A percentile compares a stretch with the other conserved stretches of the same genome.
Evolutionary conservation across 2,797 vertebrate genomes (phyloP).

Genomic region (Malurus splendens): DNA sequence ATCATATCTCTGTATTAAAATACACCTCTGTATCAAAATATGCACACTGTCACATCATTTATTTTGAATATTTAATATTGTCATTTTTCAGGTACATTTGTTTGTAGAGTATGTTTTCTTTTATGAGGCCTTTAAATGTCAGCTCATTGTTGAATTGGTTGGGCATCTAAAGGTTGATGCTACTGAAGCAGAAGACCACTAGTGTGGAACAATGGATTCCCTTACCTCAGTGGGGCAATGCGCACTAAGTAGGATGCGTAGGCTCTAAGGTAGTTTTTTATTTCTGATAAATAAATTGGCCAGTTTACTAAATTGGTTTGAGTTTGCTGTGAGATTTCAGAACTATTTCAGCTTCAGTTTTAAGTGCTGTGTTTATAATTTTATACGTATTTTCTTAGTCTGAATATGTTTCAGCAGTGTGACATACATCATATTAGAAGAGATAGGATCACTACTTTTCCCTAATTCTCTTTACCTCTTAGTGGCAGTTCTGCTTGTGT

Average conservation of each 20-base stretch:
- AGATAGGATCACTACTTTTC: background rate
- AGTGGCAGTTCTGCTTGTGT: background rate
- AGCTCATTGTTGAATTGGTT: constrained; percentile 17
- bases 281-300: background rate
- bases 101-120: background rate
- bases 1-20: background rate
- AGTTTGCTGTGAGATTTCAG: background rate
- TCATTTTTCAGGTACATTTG: background rate
- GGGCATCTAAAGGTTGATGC: background rate
- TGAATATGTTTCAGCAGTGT: background rate
- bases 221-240: background rate
- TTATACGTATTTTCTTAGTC: background rate
- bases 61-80: constrained; percentile 5
- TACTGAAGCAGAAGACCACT: background rate
- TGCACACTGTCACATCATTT: background rate
- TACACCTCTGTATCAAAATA: background rate
- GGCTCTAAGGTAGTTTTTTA: background rate
- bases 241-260: background rate
- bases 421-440: background rate
- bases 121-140: background rate
- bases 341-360: background rate
- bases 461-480: background rate
- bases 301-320: background rate
- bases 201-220: background rate
- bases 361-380: background rate